Base-by-base conservation (phyloP, 2,113 vertebrate species). In the Albula glossodonta region DNA sequence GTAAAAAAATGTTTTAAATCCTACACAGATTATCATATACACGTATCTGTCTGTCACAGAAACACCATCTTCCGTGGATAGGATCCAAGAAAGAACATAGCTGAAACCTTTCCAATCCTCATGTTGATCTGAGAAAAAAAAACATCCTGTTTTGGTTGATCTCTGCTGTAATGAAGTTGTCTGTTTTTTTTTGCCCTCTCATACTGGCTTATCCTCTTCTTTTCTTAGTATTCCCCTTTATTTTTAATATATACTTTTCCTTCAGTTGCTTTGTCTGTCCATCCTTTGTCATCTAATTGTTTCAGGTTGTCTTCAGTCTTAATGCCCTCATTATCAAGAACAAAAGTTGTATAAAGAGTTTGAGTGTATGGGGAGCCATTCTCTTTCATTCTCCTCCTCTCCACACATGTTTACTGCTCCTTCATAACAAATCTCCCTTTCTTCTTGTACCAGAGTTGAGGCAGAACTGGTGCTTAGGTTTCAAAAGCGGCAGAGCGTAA, bases 401-500 rank as follows among this genome's bases (percentile, higher is more conserved):
- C 77, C 53, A 89, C 48, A 85, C 85, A 80, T 78, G 86, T 88
- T 78, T 49, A 49, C 77, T 79, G 19, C 84, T 79, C 84, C 31
- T 81, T 89, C 53, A 49, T 50, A 83, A 78, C 85, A 85, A 70
- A 82, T 70, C 84, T 81, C 70, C 41, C 17, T 88, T 84, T 88
- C 57, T 87, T 90, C 70, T 6, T 85, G 84, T 83, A 88, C 89
- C 90, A 86, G 70, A 66, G 82, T 74, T 41, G 79, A 79, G 53
- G 81, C 87, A 51, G 84, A 78, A 66, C 88, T 89, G 86, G 79
- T 87, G 87, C 82, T 80, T 17, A 5, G 87, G 82, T n/a, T 87
- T 86, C 84, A 92, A 88, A 93, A 91, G 87, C 89, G 85, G 85
- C 88, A 51, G 53, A 57, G 63, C 4, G 80, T 83, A 78, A 78